These are phyloP conservation scores for Cranoglanis bouderius DNA, from an alignment of 2,113 vertebrate species.

Conservation along the genomic window DNA sequence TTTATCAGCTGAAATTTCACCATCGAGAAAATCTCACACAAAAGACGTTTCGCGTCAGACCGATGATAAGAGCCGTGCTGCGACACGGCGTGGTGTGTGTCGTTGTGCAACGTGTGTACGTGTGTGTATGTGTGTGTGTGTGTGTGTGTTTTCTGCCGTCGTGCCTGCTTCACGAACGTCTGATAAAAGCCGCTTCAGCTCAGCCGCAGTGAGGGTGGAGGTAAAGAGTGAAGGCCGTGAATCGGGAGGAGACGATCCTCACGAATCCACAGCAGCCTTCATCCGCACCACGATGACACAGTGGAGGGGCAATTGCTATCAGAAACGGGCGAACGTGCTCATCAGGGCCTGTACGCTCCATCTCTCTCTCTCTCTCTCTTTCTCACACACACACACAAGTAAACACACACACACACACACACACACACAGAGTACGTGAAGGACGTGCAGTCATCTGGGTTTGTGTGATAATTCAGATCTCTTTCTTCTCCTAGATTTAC, in stretches of 20 bases:
- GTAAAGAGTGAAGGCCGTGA: neutral
- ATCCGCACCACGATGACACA: slow-evolving; percentile 6
- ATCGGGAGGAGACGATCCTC: neutral
- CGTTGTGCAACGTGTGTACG: neutral
- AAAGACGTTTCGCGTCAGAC: neutral
- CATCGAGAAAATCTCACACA: neutral
- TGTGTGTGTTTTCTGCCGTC: neutral
- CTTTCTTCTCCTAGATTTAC: neutral
- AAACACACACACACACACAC: neutral
- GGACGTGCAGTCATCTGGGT: neutral
- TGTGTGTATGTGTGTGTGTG: neutral
- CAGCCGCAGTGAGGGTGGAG: neutral
- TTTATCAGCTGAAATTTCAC: slow-evolving; percentile 3
- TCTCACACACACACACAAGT: neutral
- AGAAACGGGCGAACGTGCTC: neutral
- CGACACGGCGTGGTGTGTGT: neutral
- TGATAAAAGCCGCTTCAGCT: neutral
- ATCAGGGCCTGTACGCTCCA: neutral
- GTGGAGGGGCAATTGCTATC: neutral
- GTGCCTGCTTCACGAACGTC: neutral
- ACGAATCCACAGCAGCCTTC: neutral
- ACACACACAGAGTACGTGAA: neutral
- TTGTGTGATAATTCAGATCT: slow-evolving; percentile 1
- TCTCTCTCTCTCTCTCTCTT: neutral
- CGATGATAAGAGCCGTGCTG: neutral